Percentiles rank a stretch among this genome's conserved stretches.
These are phyloP conservation scores for Morelia viridis DNA, from an alignment of 2,797 vertebrate genomes.

Conservation along the genomic window DNA sequence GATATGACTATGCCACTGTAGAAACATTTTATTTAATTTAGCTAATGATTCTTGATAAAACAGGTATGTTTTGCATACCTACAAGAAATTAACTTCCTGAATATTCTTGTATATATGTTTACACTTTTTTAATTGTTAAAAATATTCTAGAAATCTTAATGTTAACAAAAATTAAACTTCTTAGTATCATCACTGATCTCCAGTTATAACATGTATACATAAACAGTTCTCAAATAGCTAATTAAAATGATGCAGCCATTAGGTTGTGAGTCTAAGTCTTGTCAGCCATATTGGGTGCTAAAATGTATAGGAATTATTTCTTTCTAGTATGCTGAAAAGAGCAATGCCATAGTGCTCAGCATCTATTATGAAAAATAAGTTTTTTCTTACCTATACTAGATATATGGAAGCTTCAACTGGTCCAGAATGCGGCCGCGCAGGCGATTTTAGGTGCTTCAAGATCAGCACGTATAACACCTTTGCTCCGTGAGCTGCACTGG, in stretches of 20 bases:
- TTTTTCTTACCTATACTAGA: constrained; percentile 51
- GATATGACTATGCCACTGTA: neutral
- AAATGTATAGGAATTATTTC: constrained; percentile 45
- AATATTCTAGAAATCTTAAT: neutral
- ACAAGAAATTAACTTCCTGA: neutral
- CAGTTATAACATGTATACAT: constrained; percentile 32
- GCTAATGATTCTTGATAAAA: too few relatives aligned
- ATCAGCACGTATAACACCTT: too few relatives aligned
- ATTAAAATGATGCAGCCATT: constrained; percentile 48
- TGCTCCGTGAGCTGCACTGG: too few relatives aligned
- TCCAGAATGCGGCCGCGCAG: too few relatives aligned
- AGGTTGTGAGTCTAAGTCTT: constrained; percentile 38
- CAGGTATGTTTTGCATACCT: neutral
- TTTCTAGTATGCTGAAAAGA: constrained; percentile 42
- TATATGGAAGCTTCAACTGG: neutral
- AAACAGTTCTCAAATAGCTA: constrained; percentile 58
- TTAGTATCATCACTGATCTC: constrained; percentile 34
- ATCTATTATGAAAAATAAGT: constrained; percentile 66
- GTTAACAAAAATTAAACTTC: neutral
- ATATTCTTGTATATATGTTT: neutral
- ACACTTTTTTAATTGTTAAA: neutral
- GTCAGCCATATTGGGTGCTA: constrained; percentile 54
- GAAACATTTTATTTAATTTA: neutral
- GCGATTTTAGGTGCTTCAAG: too few relatives aligned
- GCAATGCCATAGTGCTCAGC: constrained; percentile 62